Evolutionary conservation across 2,888 invertebrate genomes (phyloP), one percentile per base, ranked within the genome.

Genomic region (Helobdella robusta): DNA sequence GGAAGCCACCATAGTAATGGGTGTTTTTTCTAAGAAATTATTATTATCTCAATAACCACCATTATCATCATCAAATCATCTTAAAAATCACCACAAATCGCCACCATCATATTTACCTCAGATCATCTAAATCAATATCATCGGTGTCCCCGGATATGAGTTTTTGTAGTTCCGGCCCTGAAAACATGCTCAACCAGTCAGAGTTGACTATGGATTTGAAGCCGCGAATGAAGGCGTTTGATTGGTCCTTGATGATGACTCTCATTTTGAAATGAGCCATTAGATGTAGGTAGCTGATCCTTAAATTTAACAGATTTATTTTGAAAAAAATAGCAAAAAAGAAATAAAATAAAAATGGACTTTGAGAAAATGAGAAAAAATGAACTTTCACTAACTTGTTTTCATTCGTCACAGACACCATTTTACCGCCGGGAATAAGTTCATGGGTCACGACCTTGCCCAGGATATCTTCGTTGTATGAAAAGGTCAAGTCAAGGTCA

Each of bases 1-100:
- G 98, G 82, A 98, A 98, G 4, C 98, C 98, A 67, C 98, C 98
- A 82, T 95, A 98, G 82, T 98, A 98, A 68, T 95, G 94, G 11
- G 95, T 95, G 82, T 98, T 89, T 58, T 75, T 75, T 76, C 79
- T 77, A 40, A 11, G 59, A 6, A 61, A 30, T 52, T 23, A 54
- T 50, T 4, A 59, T 46, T 23, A n/a, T n/a, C n/a, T n/a, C n/a
- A n/a, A n/a, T n/a, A n/a, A n/a, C n/a, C n/a, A n/a, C n/a, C n/a
- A n/a, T n/a, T n/a, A n/a, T n/a, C n/a, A n/a, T n/a, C n/a, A n/a
- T n/a, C n/a, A n/a, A n/a, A n/a, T n/a, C n/a, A n/a, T n/a, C n/a
- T n/a, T n/a, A n/a, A n/a, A n/a, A n/a, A n/a, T n/a, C n/a, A n/a
- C n/a, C n/a, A n/a, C n/a, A n/a, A n/a, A n/a, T n/a, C n/a, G n/a